phyloP scores from a whole-genome alignment of 1,140 invertebrate genomes.

The Oryzaephilus surinamensis region DNA sequence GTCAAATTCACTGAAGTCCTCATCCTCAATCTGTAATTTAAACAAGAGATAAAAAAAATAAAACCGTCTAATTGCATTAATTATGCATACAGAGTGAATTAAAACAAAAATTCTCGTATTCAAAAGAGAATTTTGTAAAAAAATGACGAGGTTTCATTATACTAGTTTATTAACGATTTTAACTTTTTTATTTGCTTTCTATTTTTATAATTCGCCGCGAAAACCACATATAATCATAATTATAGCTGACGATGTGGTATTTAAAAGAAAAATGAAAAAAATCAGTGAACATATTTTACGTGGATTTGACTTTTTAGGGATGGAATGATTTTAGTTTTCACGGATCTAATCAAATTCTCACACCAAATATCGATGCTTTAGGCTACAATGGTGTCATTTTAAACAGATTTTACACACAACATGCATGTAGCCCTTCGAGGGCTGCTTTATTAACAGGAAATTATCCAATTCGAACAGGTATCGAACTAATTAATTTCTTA shows the following conservation, averaged over 20 bases:
- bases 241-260: conserved; percentile 46
- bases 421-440: conserved; percentile 69
- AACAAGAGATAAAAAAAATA: too few species aligned
- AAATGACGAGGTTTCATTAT: too few species aligned
- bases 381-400: conserved; percentile 66
- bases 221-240: conserved; percentile 44
- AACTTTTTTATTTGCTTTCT: too few species aligned
- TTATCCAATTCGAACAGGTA: conserved; percentile 69
- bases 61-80: too few species aligned
- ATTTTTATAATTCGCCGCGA: too few species aligned
- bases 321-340: conserved; percentile 86
- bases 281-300: neutral
- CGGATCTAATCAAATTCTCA: conserved; percentile 71
- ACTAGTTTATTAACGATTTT: too few species aligned
- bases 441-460: conserved; percentile 69
- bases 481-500: conserved; percentile 16
- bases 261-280: neutral
- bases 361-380: conserved; percentile 75
- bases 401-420: conserved; percentile 59
- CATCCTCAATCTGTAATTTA: conserved; percentile 46
- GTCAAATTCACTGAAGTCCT: conserved; percentile 69
- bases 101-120: too few species aligned
- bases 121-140: too few species aligned
- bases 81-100: too few species aligned
- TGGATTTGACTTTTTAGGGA: conserved; percentile 46